Percentiles rank a stretch among this genome's conserved stretches.
These are phyloP conservation scores for Calvadosia cruxmelitensis DNA, from an alignment of 30 jellyfish, hydroid and myxozoan genomes.

Conservation along the genomic window DNA sequence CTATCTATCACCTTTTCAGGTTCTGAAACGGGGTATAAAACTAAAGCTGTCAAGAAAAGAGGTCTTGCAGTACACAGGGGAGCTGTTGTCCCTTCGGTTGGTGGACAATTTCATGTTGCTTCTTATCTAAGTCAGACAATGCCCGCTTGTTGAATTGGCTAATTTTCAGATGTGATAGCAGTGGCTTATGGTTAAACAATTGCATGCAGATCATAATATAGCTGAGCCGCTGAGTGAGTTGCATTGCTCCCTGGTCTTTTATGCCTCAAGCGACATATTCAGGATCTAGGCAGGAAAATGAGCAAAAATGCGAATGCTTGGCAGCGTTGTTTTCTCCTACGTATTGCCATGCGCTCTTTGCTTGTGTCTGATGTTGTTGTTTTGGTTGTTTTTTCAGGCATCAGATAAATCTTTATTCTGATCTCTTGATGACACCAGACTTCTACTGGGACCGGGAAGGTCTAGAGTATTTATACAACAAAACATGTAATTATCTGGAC, in stretches of 20 bases:
- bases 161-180: too few relatives aligned
- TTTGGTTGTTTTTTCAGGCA: constrained; percentile 70
- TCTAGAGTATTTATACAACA: constrained; percentile 63
- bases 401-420: constrained; percentile 85
- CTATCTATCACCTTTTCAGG: too few relatives aligned
- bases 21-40: constrained; percentile 54
- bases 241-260: too few relatives aligned
- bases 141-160: too few relatives aligned
- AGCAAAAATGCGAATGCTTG: background rate
- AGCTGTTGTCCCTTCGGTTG: constrained; percentile 69
- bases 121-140: too few relatives aligned
- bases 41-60: constrained; percentile 58
- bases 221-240: too few relatives aligned
- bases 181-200: too few relatives aligned
- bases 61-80: constrained; percentile 77
- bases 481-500: constrained; percentile 83
- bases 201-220: too few relatives aligned
- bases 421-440: constrained; percentile 80
- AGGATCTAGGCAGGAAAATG: too few relatives aligned
- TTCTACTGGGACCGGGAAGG: constrained; percentile 97
- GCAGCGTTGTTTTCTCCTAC: background rate
- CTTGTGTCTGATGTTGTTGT: too few relatives aligned
- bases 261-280: too few relatives aligned
- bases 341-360: too few relatives aligned
- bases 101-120: background rate